Evolutionary conservation across 1,140 invertebrate genomes (phyloP), one percentile per base, ranked within the genome.

Genomic region (Drosophila auraria): DNA sequence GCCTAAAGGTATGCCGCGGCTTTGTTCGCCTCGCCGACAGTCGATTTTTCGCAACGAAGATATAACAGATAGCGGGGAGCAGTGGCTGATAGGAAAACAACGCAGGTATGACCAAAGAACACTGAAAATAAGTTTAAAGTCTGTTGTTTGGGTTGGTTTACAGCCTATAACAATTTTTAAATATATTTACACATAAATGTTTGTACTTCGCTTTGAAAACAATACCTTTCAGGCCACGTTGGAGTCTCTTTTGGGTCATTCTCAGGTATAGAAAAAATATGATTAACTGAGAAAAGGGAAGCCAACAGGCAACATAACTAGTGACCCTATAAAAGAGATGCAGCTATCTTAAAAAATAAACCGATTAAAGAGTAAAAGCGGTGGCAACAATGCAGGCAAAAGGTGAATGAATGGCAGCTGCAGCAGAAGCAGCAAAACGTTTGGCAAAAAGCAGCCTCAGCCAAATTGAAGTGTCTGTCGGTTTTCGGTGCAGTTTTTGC

Each of bases 401-500:
- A 68, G 12, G 61, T 56, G 25, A 40, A 17, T 45, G 30, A 38
- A 69, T 33, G n/a, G 20, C 49, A 20, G 25, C 25, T 44, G 11
- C 60, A 36, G 12, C 25, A 14, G 11, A 47, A 36, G 12, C 25
- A 14, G 12, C 25, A 44, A 44, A 44, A 14, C 38, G 33, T 9
- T 45, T 60, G n/a, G 45, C 36, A 61, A 30, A 45, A 36, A 49
- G 8, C 20, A 38, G 54, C 42, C 33, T 56, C 60, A 44, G 62
- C 77, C 49, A 90, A 90, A 90, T 90, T 90, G 87, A 90, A 86
- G 82, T 91, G 86, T 90, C 87, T 77, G 54, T 70, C 73, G n/a
- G 58, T 59, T 65, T 69, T 71, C 64, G 50, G 53, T 54, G 47
- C 47, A 36, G 40, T 36, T 65, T 50, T 61, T 56, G 11, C 20